Percentiles rank a stretch among this genome's conserved stretches.
Conservation (phyloP, 2,888 invertebrate species). For the Ophioninae sp. region DNA sequence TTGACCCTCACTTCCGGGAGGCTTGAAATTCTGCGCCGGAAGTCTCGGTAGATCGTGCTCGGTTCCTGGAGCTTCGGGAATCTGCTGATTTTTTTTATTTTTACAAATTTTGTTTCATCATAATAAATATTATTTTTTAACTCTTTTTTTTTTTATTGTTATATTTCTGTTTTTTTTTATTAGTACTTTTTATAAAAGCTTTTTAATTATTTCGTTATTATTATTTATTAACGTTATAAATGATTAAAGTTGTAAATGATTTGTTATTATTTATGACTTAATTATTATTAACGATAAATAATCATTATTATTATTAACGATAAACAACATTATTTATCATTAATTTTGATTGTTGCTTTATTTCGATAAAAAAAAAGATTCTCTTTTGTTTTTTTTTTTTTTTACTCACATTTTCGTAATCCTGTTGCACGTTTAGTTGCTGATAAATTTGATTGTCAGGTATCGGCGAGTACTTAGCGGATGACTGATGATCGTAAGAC, state of each 20-base stretch:
- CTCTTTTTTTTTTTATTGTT: too few species aligned
- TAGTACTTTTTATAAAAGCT: neutral
- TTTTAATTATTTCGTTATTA: too few species aligned
- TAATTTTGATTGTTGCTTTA: neutral
- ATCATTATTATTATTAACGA: too few species aligned
- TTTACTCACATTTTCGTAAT: slow-evolving; percentile 70
- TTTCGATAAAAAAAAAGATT: neutral
- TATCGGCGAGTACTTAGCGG: neutral
- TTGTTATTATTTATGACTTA: too few species aligned
- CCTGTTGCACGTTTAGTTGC: slow-evolving; percentile 67
- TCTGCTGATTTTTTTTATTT: slow-evolving; percentile 58
- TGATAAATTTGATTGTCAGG: slow-evolving; percentile 70
- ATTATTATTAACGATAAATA: too few species aligned
- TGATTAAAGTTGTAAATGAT: too few species aligned
- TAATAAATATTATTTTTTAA: neutral
- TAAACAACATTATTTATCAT: too few species aligned
- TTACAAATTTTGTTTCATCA: neutral
- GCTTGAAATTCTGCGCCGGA: slow-evolving; percentile 72
- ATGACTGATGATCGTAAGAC: slow-evolving; percentile 56
- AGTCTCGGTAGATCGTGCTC: slow-evolving; percentile 71
- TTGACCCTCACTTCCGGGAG: slow-evolving; percentile 61
- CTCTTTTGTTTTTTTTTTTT: neutral
- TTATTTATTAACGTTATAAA: too few species aligned
- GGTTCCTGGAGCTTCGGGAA: slow-evolving; percentile 65
- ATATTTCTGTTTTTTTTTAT: neutral